These are phyloP conservation scores for Plebejus argus DNA, from an alignment of 2,888 invertebrate genomes.

Conservation along the genomic window DNA sequence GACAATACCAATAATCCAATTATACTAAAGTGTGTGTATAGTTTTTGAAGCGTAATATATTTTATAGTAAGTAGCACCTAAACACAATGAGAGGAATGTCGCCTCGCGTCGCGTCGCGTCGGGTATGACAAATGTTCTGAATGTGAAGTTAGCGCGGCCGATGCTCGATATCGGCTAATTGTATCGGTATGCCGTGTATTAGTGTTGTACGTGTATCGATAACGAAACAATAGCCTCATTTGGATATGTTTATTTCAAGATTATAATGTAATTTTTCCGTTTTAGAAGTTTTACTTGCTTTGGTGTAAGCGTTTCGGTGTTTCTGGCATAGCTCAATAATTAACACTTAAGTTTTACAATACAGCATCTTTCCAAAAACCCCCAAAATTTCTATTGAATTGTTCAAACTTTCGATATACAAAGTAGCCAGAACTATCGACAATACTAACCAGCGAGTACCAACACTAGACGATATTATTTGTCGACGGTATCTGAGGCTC, in stretches of 20 bases:
- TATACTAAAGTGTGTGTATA: neutral
- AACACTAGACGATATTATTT: constrained; percentile 58
- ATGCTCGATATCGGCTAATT: constrained; percentile 68
- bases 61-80: constrained; percentile 18
- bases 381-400: neutral
- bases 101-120: constrained; percentile 40
- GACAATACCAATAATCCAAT: neutral
- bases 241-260: constrained; percentile 8
- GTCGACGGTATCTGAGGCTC: constrained; percentile 63
- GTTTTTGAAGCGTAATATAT: constrained; percentile 4
- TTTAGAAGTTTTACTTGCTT: neutral
- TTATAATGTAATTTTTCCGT: neutral
- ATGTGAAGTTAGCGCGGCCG: constrained; percentile 63
- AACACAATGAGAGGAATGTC: constrained; percentile 32
- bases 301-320: neutral
- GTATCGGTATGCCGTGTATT: constrained; percentile 59
- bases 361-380: neutral
- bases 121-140: constrained; percentile 70
- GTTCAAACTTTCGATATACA: neutral
- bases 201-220: constrained; percentile 53
- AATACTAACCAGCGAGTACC: constrained; percentile 35
- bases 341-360: neutral
- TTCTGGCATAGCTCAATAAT: neutral
- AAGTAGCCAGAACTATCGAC: neutral
- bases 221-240: constrained; percentile 20